A percentile compares a stretch with the other conserved stretches of the same genome.
Evolutionary conservation across 2,113 vertebrate species (phyloP).

Genomic region (Myodes glareolus): DNA sequence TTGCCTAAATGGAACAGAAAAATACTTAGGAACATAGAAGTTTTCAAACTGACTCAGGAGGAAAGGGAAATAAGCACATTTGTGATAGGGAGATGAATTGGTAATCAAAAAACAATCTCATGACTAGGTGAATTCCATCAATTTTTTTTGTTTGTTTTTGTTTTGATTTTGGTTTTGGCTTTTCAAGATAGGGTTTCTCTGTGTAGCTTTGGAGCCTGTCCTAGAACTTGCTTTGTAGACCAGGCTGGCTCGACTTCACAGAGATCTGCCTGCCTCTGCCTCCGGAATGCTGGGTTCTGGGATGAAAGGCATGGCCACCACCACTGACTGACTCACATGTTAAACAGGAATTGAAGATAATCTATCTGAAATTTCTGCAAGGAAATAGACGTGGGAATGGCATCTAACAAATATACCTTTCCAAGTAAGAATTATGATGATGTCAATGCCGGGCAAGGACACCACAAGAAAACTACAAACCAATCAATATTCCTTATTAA

Average conservation of each 20-base stretch:
- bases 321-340: background rate
- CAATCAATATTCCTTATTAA: background rate
- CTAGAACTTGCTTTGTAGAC: no score
- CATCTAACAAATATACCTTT: background rate
- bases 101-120: background rate
- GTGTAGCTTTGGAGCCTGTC: no score
- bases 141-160: no score
- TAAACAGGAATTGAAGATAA: background rate
- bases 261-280: no score
- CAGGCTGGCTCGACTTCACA: no score
- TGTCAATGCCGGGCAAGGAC: background rate
- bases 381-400: background rate
- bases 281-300: no score
- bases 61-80: background rate
- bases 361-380: background rate
- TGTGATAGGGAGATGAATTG: background rate
- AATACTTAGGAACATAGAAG: background rate
- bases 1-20: background rate
- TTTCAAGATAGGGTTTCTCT: no score
- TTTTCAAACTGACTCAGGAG: background rate
- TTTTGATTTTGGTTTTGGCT: no score
- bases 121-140: background rate
- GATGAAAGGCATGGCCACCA: no score
- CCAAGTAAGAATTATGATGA: background rate
- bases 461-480: background rate